Conservation (phyloP, 2,797 vertebrate species). For the Decapterus maruadsi region DNA sequence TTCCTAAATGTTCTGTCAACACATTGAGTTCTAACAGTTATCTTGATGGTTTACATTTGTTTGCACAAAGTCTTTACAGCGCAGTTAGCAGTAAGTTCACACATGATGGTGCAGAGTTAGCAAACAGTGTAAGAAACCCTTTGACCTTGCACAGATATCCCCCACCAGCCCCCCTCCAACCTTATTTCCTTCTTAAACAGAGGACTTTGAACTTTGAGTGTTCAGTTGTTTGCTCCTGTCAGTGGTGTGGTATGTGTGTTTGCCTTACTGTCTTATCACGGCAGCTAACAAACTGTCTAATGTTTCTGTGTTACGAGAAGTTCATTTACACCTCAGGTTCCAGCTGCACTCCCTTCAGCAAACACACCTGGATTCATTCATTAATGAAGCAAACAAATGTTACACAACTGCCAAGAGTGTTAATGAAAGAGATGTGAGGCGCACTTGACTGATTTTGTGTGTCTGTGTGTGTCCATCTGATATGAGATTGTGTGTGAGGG, state of each 20-base stretch:
- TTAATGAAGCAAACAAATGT: slow-evolving; percentile 40
- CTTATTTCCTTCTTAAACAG: slow-evolving; percentile 61
- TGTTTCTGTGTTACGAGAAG: background rate
- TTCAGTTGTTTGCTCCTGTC: slow-evolving; percentile 61
- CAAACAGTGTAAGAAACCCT: slow-evolving; percentile 6
- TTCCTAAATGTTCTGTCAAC: no score
- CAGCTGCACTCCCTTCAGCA: slow-evolving; percentile 22
- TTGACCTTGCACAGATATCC: background rate
- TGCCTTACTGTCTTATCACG: slow-evolving; percentile 57
- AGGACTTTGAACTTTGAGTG: slow-evolving; percentile 76
- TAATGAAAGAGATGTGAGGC: slow-evolving; percentile 7
- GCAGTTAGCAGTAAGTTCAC: slow-evolving; percentile 23
- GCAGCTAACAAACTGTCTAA: background rate
- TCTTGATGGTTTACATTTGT: background rate
- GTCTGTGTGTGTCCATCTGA: background rate
- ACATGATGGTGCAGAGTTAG: background rate
- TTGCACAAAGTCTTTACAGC: slow-evolving; percentile 26
- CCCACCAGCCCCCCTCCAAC: background rate
- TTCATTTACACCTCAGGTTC: background rate
- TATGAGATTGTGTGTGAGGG: background rate
- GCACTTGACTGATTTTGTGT: slow-evolving; percentile 20
- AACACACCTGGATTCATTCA: slow-evolving; percentile 33
- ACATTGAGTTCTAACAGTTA: no score
- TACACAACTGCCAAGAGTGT: slow-evolving; percentile 1
- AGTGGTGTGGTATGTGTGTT: slow-evolving; percentile 43